Conservation (phyloP, 2,888 invertebrate species). For the Leptinotarsa juncta region DNA sequence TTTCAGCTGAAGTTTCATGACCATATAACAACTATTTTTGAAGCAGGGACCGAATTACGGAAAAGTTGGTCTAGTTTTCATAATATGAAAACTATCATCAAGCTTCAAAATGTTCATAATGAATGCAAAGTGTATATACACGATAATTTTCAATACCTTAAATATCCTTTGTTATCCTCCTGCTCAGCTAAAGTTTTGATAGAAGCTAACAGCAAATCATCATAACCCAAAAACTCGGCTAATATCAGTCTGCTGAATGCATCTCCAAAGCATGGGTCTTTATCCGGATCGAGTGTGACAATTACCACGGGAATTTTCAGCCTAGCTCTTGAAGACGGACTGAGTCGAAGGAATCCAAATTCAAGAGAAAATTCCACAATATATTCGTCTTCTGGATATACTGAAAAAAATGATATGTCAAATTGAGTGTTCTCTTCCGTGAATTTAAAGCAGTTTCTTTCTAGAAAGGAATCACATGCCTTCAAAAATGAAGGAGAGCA, state of each 20-base stretch:
- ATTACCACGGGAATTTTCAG: slow-evolving; percentile 93
- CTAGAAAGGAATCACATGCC: too few species aligned
- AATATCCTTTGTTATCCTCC: slow-evolving; percentile 95
- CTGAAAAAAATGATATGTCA: slow-evolving; percentile 28
- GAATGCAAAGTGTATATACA: not conserved
- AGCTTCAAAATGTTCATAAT: not conserved
- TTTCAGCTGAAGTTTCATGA: too few species aligned
- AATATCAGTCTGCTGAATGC: slow-evolving; percentile 89
- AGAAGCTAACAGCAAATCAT: slow-evolving; percentile 96
- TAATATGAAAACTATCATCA: too few species aligned
- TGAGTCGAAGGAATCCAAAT: slow-evolving; percentile 94
- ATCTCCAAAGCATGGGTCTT: slow-evolving; percentile 95
- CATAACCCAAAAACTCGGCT: slow-evolving; percentile 95
- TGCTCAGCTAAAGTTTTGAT: slow-evolving; percentile 95
- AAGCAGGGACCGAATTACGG: too few species aligned
- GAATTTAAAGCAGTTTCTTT: not conserved
- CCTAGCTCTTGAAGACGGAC: slow-evolving; percentile 85
- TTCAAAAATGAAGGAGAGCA: too few species aligned
- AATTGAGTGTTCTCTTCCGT: too few species aligned
- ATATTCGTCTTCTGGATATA: slow-evolving; percentile 85
- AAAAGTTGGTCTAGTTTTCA: too few species aligned
- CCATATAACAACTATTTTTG: too few species aligned
- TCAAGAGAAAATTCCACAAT: slow-evolving; percentile 98
- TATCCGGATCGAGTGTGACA: slow-evolving; percentile 86
- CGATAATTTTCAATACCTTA: slow-evolving; percentile 70